A percentile compares a stretch with the other conserved stretches of the same genome.
Conservation (phyloP, 2,797 vertebrate species). For the Bovichtus diacanthus region DNA sequence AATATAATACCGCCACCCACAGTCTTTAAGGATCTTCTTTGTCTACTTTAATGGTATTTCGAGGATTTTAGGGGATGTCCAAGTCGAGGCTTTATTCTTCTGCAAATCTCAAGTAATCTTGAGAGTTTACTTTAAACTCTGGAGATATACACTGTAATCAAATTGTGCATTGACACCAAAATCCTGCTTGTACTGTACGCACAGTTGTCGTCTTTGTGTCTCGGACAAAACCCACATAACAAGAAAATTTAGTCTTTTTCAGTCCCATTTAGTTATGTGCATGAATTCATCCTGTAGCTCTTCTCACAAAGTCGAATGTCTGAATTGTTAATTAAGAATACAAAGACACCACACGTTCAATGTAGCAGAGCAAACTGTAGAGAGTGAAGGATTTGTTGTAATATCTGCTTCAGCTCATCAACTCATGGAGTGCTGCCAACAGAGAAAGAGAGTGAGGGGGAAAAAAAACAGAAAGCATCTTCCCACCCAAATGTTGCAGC, state of each 20-base stretch:
- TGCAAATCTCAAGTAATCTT: constrained; percentile 52
- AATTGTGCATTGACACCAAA: constrained; percentile 71
- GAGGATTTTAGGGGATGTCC: constrained; percentile 56
- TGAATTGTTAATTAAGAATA: constrained; percentile 30
- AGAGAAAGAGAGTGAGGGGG: constrained; percentile 4
- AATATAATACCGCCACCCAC: constrained; percentile 8
- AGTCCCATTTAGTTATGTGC: constrained; percentile 35
- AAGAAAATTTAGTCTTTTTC: constrained; percentile 42
- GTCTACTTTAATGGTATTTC: constrained; percentile 46
- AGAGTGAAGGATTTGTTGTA: constrained; percentile 27
- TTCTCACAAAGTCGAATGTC: constrained; percentile 7
- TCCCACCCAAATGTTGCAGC: constrained; percentile 50
- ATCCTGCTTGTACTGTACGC: constrained; percentile 45
- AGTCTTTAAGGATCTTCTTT: constrained; percentile 23
- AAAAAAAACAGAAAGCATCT: constrained; percentile 43
- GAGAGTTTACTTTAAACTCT: constrained; percentile 61
- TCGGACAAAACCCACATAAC: constrained; percentile 53
- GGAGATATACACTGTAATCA: constrained; percentile 63
- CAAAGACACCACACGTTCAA: not conserved
- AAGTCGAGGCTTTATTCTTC: constrained; percentile 45
- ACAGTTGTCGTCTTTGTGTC: constrained; percentile 45
- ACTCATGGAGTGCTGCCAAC: constrained; percentile 24
- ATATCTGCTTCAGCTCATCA: constrained; percentile 36
- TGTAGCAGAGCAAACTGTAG: constrained; percentile 6
- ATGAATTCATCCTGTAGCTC: constrained; percentile 20